Evolutionary conservation across 2,888 invertebrate species (phyloP), one percentile per base, ranked within the genome.

Genomic region (Tanypteryx hageni): DNA sequence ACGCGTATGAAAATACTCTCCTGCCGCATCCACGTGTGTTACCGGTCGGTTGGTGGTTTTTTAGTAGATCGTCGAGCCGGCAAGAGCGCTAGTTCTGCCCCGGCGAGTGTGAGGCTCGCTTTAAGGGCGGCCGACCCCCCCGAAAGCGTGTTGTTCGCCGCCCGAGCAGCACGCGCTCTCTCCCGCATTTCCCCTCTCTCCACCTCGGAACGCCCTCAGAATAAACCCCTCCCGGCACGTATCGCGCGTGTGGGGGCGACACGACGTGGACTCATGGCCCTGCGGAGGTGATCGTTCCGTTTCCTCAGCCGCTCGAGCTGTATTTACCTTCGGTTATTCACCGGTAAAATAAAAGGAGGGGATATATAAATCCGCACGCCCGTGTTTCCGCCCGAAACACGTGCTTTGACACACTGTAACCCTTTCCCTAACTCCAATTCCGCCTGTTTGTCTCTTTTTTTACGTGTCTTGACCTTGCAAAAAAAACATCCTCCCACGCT

Each of bases 401-500:
- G 44, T 22, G 27, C 44, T 64, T 44, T 44, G 61, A 27, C 58
- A 31, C 58, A 16, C 31, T 13, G 31, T 9, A 61, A 22, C 89
- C 86, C 27, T 22, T 68, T 44, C 18, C 68, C 89, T 44, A 61
- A 56, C 89, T 68, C 31, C 27, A 59, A 59, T 27, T n/a, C 64
- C 89, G 61, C 89, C 44, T 89, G 5, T 44, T 89, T 68, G 64
- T 64, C 57, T 64, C 44, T 31, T 10, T 44, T n/a, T 44, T n/a
- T 89, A 64, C 64, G 31, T 89, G 61, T 89, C 68, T 89, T 89
- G 64, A 44, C 89, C 86, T 31, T 22, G 18, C 89, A 22, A 76
- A 76, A 76, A 89, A 89, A 89, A 64, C 89, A 89, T n/a, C 22
- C 10, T 27, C 27, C 14, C 44, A 16, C 89, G 18, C 86, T 59